Conservation (phyloP, 2,888 invertebrate genomes). For the Colletes collaris region DNA sequence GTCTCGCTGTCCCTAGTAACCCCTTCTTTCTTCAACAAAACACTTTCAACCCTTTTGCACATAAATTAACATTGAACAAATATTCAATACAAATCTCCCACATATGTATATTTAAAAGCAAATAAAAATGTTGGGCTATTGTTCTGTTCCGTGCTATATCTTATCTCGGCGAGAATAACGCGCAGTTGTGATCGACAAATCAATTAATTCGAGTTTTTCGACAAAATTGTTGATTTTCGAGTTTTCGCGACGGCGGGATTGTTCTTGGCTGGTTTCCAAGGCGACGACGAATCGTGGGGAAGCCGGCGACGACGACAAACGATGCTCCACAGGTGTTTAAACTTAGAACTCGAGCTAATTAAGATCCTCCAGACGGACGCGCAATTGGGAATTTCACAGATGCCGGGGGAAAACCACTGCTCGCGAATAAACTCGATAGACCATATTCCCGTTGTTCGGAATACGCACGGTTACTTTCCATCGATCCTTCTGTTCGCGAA, state of each 20-base stretch:
- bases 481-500: too few species aligned
- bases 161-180: too few species aligned
- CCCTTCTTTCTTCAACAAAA: too few species aligned
- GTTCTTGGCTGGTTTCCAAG: conserved; percentile 62
- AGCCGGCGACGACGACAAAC: conserved; percentile 58
- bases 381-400: conserved; percentile 65
- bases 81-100: too few species aligned
- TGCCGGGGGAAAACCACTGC: conserved; percentile 59
- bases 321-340: conserved; percentile 73
- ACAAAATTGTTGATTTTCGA: conserved; percentile 21
- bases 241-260: conserved; percentile 29
- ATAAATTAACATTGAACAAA: too few species aligned
- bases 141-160: too few species aligned
- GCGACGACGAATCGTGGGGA: conserved; percentile 51
- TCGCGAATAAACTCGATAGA: conserved; percentile 29
- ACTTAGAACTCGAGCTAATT: conserved; percentile 70
- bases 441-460: neutral
- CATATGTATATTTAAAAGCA: too few species aligned
- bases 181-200: neutral
- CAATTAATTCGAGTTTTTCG: neutral
- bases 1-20: too few species aligned
- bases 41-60: too few species aligned
- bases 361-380: conserved; percentile 60
- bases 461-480: neutral
- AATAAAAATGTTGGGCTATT: too few species aligned